Evolutionary conservation across 2,113 vertebrate genomes (phyloP).

Genomic region (Tychaedon coryphoeus): DNA sequence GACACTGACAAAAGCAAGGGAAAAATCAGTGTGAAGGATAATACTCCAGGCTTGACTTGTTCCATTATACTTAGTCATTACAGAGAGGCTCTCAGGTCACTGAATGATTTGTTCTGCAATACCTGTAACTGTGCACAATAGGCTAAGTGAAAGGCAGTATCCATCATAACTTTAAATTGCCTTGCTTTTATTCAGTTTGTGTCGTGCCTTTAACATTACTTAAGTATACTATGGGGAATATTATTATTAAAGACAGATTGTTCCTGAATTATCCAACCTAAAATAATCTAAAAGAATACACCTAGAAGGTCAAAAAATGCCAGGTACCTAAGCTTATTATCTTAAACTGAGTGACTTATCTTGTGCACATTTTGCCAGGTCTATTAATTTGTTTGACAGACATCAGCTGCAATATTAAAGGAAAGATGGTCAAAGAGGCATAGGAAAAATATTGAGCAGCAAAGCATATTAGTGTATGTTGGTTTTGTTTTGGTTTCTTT

Average conservation of each 20-base stretch:
- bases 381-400: neutral
- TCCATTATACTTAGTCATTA: constrained; percentile 41
- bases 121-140: constrained; percentile 21
- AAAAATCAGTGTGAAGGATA: constrained; percentile 37
- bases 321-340: neutral
- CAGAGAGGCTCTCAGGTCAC: neutral
- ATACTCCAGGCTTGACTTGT: constrained; percentile 38
- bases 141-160: constrained; percentile 10
- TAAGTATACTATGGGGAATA: neutral
- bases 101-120: constrained; percentile 36
- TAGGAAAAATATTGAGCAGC: neutral
- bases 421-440: neutral
- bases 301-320: neutral
- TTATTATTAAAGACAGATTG: constrained; percentile 26
- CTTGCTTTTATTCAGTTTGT: constrained; percentile 32
- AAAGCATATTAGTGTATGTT: neutral
- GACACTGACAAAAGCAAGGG: constrained; percentile 32
- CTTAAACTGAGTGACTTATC: neutral
- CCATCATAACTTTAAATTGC: constrained; percentile 36
- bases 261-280: neutral
- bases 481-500: neutral
- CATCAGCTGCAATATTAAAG: neutral
- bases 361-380: neutral
- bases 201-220: neutral
- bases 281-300: neutral